Evolutionary conservation across 1,140 invertebrate genomes (phyloP).

Genomic region (Ericerus pela): DNA sequence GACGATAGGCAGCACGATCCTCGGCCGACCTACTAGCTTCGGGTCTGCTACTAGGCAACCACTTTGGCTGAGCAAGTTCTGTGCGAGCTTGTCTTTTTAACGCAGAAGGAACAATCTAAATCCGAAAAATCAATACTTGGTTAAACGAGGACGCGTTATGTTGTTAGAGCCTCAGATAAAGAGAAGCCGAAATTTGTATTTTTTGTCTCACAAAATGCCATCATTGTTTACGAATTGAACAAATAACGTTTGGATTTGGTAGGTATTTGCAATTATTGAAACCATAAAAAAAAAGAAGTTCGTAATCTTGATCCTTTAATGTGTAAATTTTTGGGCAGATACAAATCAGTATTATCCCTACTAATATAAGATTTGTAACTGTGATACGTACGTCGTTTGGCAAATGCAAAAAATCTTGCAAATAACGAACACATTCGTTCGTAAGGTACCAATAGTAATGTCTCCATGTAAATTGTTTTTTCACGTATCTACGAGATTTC

Average conservation of each 20-base stretch:
- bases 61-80: slow-evolving; percentile 63
- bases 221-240: too few species aligned
- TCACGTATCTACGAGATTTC: slow-evolving; percentile 89
- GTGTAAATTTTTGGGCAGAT: neutral
- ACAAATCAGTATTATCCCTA: neutral
- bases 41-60: slow-evolving; percentile 44
- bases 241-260: too few species aligned
- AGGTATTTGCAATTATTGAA: too few species aligned
- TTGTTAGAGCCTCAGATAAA: too few species aligned
- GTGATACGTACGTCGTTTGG: slow-evolving; percentile 68
- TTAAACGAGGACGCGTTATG: too few species aligned
- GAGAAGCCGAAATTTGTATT: too few species aligned
- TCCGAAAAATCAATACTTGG: too few species aligned
- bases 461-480: slow-evolving; percentile 98
- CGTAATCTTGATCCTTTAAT: neutral
- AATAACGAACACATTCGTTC: slow-evolving; percentile 94
- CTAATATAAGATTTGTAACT: too few species aligned
- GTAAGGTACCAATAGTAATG: slow-evolving; percentile 99
- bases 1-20: slow-evolving; percentile 64
- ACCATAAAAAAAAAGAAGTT: too few species aligned
- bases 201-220: too few species aligned
- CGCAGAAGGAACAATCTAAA: slow-evolving; percentile 85
- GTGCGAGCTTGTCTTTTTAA: slow-evolving; percentile 70
- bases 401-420: slow-evolving; percentile 86
- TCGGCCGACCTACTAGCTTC: slow-evolving; percentile 42